These are phyloP conservation scores for Anguilla marmorata DNA, from an alignment of 2,797 vertebrate genomes.

Conservation along the genomic window DNA sequence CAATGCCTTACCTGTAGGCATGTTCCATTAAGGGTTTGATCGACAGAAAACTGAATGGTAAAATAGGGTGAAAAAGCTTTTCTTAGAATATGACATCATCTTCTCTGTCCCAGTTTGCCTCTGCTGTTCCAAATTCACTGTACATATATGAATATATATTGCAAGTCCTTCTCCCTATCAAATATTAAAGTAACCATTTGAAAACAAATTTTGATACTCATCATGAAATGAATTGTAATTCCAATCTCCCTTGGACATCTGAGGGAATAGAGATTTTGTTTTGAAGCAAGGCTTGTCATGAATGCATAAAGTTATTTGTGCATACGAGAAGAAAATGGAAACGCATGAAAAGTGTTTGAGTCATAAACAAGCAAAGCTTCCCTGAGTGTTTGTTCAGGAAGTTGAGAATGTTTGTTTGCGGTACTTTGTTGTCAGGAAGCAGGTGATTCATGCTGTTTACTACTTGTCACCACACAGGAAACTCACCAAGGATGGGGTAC, in stretches of 20 bases:
- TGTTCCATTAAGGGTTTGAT: background rate
- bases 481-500: background rate
- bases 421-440: conserved; percentile 13
- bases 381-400: background rate
- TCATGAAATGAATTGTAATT: conserved; percentile 3
- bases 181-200: background rate
- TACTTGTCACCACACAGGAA: conserved; percentile 7
- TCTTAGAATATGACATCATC: conserved; percentile 1
- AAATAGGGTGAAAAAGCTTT: background rate
- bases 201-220: background rate
- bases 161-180: background rate
- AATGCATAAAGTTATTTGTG: background rate
- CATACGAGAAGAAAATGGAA: background rate
- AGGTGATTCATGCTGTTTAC: conserved; percentile 14
- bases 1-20: background rate
- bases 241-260: background rate
- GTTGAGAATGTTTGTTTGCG: conserved; percentile 10
- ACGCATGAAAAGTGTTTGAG: conserved; percentile 4
- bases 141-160: background rate
- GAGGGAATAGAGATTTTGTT: background rate
- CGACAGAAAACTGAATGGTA: background rate
- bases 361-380: background rate
- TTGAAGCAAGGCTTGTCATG: background rate
- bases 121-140: background rate
- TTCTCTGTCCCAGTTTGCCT: background rate